Percentiles rank a stretch among this genome's conserved stretches.
These are phyloP conservation scores for Nesidiocoris tenuis DNA, from an alignment of 2,888 invertebrate species.

Conservation along the genomic window DNA sequence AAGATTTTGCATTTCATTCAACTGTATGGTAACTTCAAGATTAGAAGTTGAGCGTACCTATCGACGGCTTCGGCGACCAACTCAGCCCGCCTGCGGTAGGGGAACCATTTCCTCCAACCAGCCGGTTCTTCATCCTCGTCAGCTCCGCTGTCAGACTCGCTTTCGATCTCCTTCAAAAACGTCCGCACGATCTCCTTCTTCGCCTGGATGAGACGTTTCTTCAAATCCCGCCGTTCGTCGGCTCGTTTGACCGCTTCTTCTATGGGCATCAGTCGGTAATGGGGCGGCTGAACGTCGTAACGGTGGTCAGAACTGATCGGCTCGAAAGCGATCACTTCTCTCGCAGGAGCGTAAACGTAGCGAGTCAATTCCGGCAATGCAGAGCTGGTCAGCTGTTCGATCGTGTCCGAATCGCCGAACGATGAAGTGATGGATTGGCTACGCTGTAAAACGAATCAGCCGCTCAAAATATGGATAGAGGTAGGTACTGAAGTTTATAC, in stretches of 20 bases:
- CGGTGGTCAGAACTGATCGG: constrained; percentile 20
- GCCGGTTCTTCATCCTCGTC: constrained; percentile 21
- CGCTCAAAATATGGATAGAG: no score
- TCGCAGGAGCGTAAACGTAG: constrained; percentile 24
- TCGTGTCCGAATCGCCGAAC: constrained; percentile 10
- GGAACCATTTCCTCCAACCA: constrained; percentile 32
- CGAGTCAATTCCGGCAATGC: constrained; percentile 15
- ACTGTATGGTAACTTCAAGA: no score
- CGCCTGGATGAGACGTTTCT: constrained; percentile 6
- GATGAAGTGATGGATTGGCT: constrained; percentile 14
- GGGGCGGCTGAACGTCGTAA: constrained; percentile 23
- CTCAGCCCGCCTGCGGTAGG: constrained; percentile 15
- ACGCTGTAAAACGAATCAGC: constrained; percentile 6
- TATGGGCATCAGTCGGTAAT: constrained; percentile 15
- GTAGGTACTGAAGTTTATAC: no score
- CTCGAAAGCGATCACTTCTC: constrained; percentile 28
- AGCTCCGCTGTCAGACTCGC: constrained; percentile 21
- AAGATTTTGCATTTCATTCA: no score
- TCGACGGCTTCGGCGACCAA: constrained; percentile 17
- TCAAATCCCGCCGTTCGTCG: constrained; percentile 22
- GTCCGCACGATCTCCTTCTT: constrained; percentile 18
- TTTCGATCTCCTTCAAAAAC: constrained; percentile 29
- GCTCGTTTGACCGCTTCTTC: constrained; percentile 29
- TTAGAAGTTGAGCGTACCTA: not conserved
- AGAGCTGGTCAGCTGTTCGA: not conserved